Evolutionary conservation across 2,888 invertebrate species (phyloP).

Genomic region (Suillia variegata): DNA sequence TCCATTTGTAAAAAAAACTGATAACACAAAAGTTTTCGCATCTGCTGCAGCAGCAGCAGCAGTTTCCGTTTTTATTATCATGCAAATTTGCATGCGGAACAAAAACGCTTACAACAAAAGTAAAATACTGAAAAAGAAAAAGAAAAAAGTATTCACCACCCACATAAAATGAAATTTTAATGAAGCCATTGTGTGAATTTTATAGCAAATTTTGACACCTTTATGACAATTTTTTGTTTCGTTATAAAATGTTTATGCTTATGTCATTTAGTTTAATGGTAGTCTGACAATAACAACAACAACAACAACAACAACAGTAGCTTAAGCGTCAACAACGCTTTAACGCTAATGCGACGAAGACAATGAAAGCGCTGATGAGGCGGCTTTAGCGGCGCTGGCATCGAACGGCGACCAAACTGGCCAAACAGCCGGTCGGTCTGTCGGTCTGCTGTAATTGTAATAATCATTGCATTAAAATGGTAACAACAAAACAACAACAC

Average conservation of each 20-base stretch:
- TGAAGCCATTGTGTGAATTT: background rate
- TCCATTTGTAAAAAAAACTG: too few relatives aligned
- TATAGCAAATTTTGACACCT: background rate
- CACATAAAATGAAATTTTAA: too few relatives aligned
- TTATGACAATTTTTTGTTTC: background rate
- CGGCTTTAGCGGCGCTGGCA: background rate
- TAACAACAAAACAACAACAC: background rate
- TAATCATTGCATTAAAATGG: background rate
- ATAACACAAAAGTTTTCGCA: too few relatives aligned
- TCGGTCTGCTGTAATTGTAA: background rate
- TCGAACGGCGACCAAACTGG: constrained; percentile 32
- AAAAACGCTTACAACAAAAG: too few relatives aligned
- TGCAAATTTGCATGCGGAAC: too few relatives aligned
- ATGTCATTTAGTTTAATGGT: constrained; percentile 55
- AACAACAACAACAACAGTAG: background rate
- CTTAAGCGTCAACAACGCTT: background rate
- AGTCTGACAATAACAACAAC: constrained; percentile 20
- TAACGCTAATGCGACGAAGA: constrained; percentile 18
- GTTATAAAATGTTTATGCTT: constrained; percentile 43
- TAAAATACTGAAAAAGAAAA: too few relatives aligned
- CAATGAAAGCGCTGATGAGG: constrained; percentile 1
- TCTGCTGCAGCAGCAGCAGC: too few relatives aligned
- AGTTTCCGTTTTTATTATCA: too few relatives aligned
- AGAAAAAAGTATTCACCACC: too few relatives aligned
- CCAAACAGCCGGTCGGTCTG: constrained; percentile 33